phyloP scores from a whole-genome alignment of 2,797 vertebrate species.

The Clarias laeviceps region DNA sequence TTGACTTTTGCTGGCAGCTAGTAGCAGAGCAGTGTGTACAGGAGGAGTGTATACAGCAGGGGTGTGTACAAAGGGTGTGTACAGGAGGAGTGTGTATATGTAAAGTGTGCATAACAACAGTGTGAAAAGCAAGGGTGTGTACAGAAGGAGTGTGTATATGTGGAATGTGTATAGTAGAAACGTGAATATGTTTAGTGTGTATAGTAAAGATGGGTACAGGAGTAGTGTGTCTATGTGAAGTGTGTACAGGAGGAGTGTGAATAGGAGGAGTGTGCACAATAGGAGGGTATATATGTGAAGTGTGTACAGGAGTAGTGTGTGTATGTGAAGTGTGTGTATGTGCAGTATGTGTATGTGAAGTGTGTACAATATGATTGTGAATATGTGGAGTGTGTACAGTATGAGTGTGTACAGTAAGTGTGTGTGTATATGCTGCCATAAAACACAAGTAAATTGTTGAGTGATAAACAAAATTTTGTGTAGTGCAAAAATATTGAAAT shows the following conservation, averaged over 20 bases:
- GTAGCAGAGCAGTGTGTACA: not conserved
- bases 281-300: not conserved
- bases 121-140: not conserved
- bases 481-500: too few relatives aligned
- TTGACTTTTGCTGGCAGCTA: not conserved
- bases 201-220: not conserved
- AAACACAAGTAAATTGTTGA: too few relatives aligned
- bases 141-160: not conserved
- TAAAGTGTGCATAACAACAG: not conserved
- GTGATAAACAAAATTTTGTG: too few relatives aligned
- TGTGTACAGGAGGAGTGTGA: not conserved
- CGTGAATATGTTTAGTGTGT: not conserved
- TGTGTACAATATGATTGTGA: not conserved
- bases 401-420: not conserved
- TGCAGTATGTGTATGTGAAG: not conserved
- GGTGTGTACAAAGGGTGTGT: not conserved
- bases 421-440: not conserved
- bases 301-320: not conserved
- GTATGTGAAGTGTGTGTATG: not conserved
- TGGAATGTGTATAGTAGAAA: not conserved
- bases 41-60: fast-evolving
- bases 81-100: not conserved
- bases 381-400: not conserved
- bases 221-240: not conserved
- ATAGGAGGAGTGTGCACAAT: fast-evolving